phyloP scores from a whole-genome alignment of 2,888 invertebrate species.

The Cantharis rustica region DNA sequence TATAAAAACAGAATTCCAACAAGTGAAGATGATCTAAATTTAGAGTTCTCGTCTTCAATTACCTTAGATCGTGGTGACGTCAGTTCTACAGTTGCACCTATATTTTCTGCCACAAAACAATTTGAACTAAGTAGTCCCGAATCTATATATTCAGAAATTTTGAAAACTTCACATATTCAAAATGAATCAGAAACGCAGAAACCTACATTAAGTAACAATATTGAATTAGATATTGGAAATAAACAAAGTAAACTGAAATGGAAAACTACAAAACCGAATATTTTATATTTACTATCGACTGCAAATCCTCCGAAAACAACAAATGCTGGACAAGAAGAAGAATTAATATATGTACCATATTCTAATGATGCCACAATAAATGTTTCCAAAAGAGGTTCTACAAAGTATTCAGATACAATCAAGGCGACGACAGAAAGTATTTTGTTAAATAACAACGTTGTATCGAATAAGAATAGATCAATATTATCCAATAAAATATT shows the following conservation, averaged over 20 bases:
- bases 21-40: conserved; percentile 46
- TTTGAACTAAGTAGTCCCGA: not conserved
- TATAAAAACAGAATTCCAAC: conserved; percentile 44
- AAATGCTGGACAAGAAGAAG: conserved; percentile 30
- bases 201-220: conserved; percentile 48
- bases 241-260: conserved; percentile 14
- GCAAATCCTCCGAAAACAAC: conserved; percentile 11
- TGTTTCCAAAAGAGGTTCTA: conserved; percentile 60
- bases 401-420: conserved; percentile 51
- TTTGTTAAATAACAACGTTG: not conserved
- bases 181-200: conserved; percentile 35
- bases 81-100: conserved; percentile 49
- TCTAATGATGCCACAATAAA: conserved; percentile 55
- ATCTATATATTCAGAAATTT: not conserved
- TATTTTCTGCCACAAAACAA: conserved; percentile 6
- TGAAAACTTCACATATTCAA: conserved; percentile 33
- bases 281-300: conserved; percentile 9
- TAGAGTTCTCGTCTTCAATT: not conserved
- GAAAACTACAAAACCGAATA: not conserved
- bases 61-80: conserved; percentile 46
- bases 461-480: not conserved
- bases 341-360: conserved; percentile 38
- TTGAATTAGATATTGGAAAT: conserved; percentile 45
- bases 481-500: conserved; percentile 2
- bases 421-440: conserved; percentile 29